Base-by-base conservation (phyloP, 2,113 vertebrate species). In the Acrocephalus arundinaceus region DNA sequence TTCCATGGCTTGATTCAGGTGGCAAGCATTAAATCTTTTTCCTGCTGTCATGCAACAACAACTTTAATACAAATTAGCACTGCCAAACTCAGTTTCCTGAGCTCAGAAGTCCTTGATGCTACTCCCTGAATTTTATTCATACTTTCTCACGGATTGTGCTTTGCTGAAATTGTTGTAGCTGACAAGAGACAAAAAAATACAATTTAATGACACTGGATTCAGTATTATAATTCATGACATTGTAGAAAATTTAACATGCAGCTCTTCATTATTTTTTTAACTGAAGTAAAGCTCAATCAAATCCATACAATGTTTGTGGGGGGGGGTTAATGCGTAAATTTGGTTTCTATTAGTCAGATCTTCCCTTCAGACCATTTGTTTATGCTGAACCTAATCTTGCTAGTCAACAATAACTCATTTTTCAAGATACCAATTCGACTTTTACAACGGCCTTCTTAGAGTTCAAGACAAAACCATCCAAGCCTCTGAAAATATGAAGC, bases 21-120 rank as follows among this genome's bases (percentile, higher is more conserved):
- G 98, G 98, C 98, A 98, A 98, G 98, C 98, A 98, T 98, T 98
- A 98, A 98, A 98, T 98, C 98, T 98, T 98, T 98, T 98, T 98
- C 97, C 97, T 97, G 98, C 98, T 98, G 98, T 98, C 98, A 98
- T 98, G 98, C 98, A 98, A 98, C 98, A 98, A 98, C 98, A 98
- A 98, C 98, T 98, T 98, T 97, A 98, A 98, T 98, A 98, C 98
- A 98, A 98, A 98, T 98, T 98, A 98, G 98, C 97, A 97, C 98
- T 98, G 98, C 97, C 97, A 98, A 98, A 98, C 96, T 98, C 97
- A 97, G 97, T 97, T 98, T 98, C 96, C 97, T 97, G 96, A 97
- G 97, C 97, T 98, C 97, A 97, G 96, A 97, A 98, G 97, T 97
- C 98, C 98, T 97, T 98, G 97, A 98, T 98, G 97, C 97, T 97